Evolutionary conservation across 2,888 invertebrate genomes (phyloP), one percentile per base, ranked within the genome.

Genomic region (Dasypolia templi): DNA sequence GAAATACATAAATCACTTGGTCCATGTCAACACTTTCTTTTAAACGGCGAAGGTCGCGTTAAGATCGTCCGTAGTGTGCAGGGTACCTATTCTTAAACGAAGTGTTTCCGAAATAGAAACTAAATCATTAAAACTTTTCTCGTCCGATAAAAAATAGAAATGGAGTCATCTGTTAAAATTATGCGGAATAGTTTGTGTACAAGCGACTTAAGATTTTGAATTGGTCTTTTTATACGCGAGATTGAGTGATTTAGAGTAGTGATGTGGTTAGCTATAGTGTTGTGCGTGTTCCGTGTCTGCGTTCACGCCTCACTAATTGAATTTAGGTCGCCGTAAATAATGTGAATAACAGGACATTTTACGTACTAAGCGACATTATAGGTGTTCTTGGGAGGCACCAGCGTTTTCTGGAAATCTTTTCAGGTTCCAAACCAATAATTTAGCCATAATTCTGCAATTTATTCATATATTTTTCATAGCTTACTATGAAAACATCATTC

Each of bases 1-100:
- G 91, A 89, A 92, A 93, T 89, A 88, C 86, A 94, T 95, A 96
- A 96, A 95, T 96, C 95, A 93, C 82, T 81, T 87, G 81, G 79
- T 83, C 81, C 89, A 88, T 95, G 95, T 96, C 95, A 95, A 93
- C 96, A 95, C 95, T 92, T 95, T 95, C 95, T 93, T 95, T 95
- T 95, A 95, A 93, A 91, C 79, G 66, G 69, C 81, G 93, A 95
- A 95, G 96, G 96, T 91, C 93, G 90, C 64, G 70, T 79, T 90
- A 90, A 91, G 87, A 92, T 83, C 90, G 90, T 86, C 88, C 82
- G 90, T 88, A 89, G 87, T 90, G 89, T 87, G 88, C 87, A 87
- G 89, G 86, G 92, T 95, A n/a, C n/a, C n/a, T n/a, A 95, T 95
- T 95, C 94, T 94, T 93, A 92, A 90, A 89, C 90, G 91, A 92